Conservation (phyloP, 2,888 invertebrate species). For the Epinotia nisella region DNA sequence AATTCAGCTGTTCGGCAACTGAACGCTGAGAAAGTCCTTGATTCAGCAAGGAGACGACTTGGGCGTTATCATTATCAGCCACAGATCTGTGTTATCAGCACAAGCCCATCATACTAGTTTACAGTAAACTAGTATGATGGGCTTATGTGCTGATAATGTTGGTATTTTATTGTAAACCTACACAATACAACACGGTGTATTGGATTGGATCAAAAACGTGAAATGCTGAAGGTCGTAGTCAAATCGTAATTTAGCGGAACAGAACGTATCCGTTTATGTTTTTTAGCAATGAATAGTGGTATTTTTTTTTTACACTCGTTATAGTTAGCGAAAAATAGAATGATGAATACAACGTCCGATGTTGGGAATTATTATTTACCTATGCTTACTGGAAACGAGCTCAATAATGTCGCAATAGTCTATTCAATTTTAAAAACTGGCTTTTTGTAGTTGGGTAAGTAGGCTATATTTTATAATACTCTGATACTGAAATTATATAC, state of each 20-base stretch:
- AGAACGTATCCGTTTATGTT: constrained; percentile 1
- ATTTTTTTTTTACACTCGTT: not conserved
- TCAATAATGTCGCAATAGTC: not conserved
- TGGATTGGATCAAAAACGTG: constrained; percentile 16
- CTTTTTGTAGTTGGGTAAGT: too few species aligned
- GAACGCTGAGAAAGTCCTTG: too few species aligned
- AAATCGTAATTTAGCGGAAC: constrained; percentile 16
- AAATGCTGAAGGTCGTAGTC: constrained; percentile 21
- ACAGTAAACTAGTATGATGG: too few species aligned
- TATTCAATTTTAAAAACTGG: not conserved
- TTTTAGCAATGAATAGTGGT: not conserved
- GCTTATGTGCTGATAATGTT: not conserved
- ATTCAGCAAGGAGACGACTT: too few species aligned
- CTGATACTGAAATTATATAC: too few species aligned
- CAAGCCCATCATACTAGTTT: too few species aligned
- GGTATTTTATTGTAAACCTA: constrained; percentile 14
- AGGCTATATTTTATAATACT: too few species aligned
- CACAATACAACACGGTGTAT: constrained; percentile 22
- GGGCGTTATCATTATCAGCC: too few species aligned
- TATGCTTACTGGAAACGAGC: not conserved
- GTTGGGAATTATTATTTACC: not conserved
- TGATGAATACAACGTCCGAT: not conserved
- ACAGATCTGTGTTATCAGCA: too few species aligned
- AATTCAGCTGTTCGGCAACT: too few species aligned
- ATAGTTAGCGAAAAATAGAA: too few species aligned